Conservation (phyloP, 2,113 vertebrate species). For the Melanostigma gelatinosum region DNA sequence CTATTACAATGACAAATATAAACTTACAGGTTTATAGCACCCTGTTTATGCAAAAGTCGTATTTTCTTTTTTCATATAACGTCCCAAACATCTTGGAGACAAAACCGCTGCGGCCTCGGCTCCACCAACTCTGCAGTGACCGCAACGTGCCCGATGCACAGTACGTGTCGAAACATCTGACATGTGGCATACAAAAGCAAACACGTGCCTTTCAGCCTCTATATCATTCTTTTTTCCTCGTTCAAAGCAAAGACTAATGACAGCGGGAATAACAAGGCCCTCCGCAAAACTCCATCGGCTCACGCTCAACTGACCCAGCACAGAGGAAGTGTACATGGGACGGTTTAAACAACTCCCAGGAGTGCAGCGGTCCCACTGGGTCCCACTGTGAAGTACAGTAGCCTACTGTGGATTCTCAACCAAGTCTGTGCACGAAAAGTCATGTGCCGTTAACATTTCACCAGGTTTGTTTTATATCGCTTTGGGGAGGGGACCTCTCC, state of each 20-base stretch:
- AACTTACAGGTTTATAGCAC: background rate
- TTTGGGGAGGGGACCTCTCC: constrained; percentile 46
- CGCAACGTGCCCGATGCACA: constrained; percentile 38
- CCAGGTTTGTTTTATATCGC: constrained; percentile 69
- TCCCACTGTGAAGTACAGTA: constrained; percentile 52
- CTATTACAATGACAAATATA: background rate
- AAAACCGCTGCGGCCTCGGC: background rate
- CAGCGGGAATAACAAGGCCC: constrained; percentile 56
- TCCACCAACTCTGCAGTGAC: constrained; percentile 7
- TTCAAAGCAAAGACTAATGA: constrained; percentile 70
- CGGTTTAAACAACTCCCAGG: constrained; percentile 35
- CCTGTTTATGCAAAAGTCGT: background rate
- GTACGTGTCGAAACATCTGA: constrained; percentile 46
- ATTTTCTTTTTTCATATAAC: background rate
- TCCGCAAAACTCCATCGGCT: constrained; percentile 50
- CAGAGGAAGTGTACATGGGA: constrained; percentile 62
- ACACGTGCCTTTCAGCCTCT: constrained; percentile 38
- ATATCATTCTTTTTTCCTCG: constrained; percentile 34
- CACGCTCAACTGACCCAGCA: constrained; percentile 64
- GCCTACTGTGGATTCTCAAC: constrained; percentile 45
- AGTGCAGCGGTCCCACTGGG: constrained; percentile 13
- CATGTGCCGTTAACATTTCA: constrained; percentile 70
- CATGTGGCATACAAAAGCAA: constrained; percentile 61
- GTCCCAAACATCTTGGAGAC: background rate
- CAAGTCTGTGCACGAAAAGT: constrained; percentile 23